Conservation (phyloP, 2,113 vertebrate genomes). For the Pseudopodoces humilis region DNA sequence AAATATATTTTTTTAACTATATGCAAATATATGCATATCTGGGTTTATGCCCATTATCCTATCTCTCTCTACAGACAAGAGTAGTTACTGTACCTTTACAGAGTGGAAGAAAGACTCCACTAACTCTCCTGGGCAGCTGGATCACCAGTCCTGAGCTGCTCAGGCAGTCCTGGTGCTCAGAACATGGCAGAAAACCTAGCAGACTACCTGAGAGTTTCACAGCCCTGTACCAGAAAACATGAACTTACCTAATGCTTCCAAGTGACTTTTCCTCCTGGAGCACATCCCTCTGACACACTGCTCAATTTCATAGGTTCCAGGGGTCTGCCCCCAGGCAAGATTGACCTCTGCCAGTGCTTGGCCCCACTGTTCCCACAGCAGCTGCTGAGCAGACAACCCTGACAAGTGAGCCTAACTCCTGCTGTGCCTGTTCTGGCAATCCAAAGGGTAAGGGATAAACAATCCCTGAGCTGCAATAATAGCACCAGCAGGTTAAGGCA, state of each 20-base stretch:
- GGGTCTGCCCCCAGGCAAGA: rapidly evolving
- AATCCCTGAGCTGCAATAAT: not conserved
- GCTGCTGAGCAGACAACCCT: not conserved
- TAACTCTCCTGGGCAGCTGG: not conserved
- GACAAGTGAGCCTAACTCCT: rapidly evolving
- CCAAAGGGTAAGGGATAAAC: not conserved
- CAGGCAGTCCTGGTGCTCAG: rapidly evolving
- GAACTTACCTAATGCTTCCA: not conserved
- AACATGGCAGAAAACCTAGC: rapidly evolving
- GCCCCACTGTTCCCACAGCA: not conserved
- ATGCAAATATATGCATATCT: not conserved
- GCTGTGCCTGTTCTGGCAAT: too few species aligned
- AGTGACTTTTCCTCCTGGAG: not conserved
- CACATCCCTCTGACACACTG: rapidly evolving
- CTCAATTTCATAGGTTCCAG: rapidly evolving
- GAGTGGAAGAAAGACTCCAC: not conserved
- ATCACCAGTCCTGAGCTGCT: not conserved
- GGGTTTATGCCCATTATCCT: not conserved
- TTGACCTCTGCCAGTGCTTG: not conserved
- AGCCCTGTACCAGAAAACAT: not conserved
- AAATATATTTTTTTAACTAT: too few species aligned
- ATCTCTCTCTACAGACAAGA: not conserved
- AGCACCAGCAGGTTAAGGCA: not conserved
- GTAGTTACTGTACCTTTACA: not conserved
- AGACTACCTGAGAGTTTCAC: not conserved